Conservation (phyloP, 2,888 invertebrate genomes). For the Selenia dentaria region DNA sequence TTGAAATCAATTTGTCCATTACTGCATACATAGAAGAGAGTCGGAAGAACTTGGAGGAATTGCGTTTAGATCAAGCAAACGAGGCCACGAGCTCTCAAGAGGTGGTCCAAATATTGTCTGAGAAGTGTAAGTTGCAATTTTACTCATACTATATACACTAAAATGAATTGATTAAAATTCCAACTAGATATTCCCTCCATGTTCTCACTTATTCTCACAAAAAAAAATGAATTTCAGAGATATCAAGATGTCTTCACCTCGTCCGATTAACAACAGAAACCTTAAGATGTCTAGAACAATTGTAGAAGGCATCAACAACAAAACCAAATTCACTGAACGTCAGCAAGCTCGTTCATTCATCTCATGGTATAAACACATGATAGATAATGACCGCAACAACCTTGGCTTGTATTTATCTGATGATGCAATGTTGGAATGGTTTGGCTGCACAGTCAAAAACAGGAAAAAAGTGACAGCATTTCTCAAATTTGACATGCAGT, state of each 20-base stretch:
- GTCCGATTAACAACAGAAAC: slow-evolving; percentile 45
- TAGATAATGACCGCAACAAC: slow-evolving; percentile 77
- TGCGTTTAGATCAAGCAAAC: slow-evolving; percentile 62
- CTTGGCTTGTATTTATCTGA: slow-evolving; percentile 76
- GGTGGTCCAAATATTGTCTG: slow-evolving; percentile 66
- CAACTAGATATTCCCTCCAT: background rate
- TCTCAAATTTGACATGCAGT: slow-evolving; percentile 80
- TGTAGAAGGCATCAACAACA: slow-evolving; percentile 52
- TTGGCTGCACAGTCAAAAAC: slow-evolving; percentile 85
- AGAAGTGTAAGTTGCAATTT: slow-evolving; percentile 57
- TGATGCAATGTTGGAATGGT: slow-evolving; percentile 86
- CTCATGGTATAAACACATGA: slow-evolving; percentile 74
- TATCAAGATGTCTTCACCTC: slow-evolving; percentile 57
- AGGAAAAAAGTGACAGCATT: slow-evolving; percentile 84
- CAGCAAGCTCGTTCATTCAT: slow-evolving; percentile 71
- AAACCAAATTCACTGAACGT: slow-evolving; percentile 47
- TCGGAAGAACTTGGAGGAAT: slow-evolving; percentile 58
- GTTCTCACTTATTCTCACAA: background rate
- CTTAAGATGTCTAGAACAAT: slow-evolving; percentile 36
- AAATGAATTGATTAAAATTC: background rate
- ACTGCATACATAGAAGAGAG: slow-evolving; percentile 72
- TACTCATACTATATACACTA: background rate
- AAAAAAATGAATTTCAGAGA: slow-evolving; percentile 38
- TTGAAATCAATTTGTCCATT: slow-evolving; percentile 76
- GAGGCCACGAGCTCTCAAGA: slow-evolving; percentile 62